phyloP scores from a whole-genome alignment of 2,113 vertebrate species.

The Chamaetylas fuelleborni region DNA sequence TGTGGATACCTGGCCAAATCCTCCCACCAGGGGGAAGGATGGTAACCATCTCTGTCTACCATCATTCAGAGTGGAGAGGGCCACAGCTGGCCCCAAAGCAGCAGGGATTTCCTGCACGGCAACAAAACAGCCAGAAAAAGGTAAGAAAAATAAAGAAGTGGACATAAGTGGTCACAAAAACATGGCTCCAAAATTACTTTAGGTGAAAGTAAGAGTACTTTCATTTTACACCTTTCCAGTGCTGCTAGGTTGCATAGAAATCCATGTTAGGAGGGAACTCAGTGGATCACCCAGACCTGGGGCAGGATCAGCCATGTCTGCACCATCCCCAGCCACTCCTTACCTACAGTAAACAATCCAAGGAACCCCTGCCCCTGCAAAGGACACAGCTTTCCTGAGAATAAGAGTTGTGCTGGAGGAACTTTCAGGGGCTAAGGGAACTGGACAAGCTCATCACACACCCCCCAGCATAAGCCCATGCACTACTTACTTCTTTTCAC shows the following conservation, averaged over 20 bases:
- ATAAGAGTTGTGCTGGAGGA: background rate
- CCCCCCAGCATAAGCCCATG: background rate
- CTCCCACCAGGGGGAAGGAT: background rate
- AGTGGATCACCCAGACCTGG: background rate
- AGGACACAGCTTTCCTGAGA: background rate
- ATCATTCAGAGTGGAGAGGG: background rate
- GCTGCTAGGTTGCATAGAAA: background rate
- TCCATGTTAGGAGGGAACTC: background rate
- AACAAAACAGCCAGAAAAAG: background rate
- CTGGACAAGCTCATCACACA: background rate
- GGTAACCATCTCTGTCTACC: background rate
- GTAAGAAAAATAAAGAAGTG: background rate
- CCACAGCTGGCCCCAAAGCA: background rate
- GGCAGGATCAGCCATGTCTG: background rate
- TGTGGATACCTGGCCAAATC: background rate
- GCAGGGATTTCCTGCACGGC: background rate
- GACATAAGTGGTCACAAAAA: background rate
- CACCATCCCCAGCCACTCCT: background rate
- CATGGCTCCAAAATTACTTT: background rate
- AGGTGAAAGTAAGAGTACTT: background rate
- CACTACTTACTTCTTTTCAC: background rate
- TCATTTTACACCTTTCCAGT: background rate
- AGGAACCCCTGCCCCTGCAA: background rate
- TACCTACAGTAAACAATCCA: accelerated
- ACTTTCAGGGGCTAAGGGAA: background rate